Base-by-base conservation (phyloP, 1,140 invertebrate genomes). In the Drosophila kepulauana region DNA sequence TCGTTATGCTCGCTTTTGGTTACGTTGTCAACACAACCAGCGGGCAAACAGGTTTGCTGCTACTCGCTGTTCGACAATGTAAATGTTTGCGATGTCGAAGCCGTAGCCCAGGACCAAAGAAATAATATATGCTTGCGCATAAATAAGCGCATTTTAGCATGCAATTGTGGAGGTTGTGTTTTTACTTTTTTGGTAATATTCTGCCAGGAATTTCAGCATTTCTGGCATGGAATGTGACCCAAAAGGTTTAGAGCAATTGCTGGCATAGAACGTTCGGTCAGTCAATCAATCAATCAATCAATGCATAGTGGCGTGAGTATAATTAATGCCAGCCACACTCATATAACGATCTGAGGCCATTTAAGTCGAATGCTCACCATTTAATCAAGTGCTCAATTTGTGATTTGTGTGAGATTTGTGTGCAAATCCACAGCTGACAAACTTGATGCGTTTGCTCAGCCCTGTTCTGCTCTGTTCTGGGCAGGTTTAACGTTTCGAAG, bases 331-430 rank as follows among this genome's bases (percentile, higher is more conserved):
- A 43, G 35, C 28, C 35, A 43, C 49, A 52, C 25, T 48, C 41
- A 46, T 35, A 46, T 43, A 65, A 71, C 62, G 67, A 72, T n/a
- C 46, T 33, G 10, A 20, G 48, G 63, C 63, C 72, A 57, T 64
- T 66, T 57, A 63, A 68, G 43, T 64, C 67, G 16, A 58, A 75
- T 71, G 52, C 48, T 71, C 33, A 59, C 43, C 68, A 48, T 33
- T 75, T 71, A 71, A 75, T 75, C 67, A 75, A 75, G 46, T 76
- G 48, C 62, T 66, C 69, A 76, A 66, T 20, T 66, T 72, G 68
- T 64, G 68, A 75, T 75, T 75, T 75, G 73, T 75, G 58, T 64
- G 67, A 46, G 64, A 56, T 69, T 78, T 49, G 54, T 58, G 67
- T n/a, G 16, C 45, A 64, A 75, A 75, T 68, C 73, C 61, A 46